Base-by-base conservation (phyloP, 2,113 vertebrate species). In the Protomyctophum bolini region DNA sequence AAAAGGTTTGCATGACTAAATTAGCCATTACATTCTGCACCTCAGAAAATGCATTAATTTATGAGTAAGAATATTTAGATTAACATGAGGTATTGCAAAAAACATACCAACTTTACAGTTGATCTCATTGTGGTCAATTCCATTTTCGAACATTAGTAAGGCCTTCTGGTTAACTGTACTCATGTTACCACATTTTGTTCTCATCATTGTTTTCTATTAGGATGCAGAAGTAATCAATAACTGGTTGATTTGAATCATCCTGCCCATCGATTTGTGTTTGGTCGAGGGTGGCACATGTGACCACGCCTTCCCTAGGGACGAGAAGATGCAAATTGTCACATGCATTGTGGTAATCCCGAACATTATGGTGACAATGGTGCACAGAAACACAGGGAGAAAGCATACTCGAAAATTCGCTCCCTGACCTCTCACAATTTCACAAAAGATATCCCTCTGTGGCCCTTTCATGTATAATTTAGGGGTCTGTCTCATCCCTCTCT, bases 391-490 rank as follows among this genome's bases (percentile, higher is more conserved):
- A 68, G 58, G 3, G 52, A 46, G 46, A 28, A 57, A 21, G 45
- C 10, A 14, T 49, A 45, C 14, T 58, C 6, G n/a, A 50, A 59
- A 55, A 21, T 69, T 63, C 45, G 47, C n/a, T 73, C 59, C 14
- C 50, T 83, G 76, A 87, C 86, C 83, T 80, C 76, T 69, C 57
- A 6, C 45, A 58, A 73, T 80, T 74, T 69, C 57, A 6, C 45
- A 58, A 73, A 76, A 64, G 62, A 60, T 69, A 75, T 71, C 63
- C 45, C 14, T 6, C 62, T 66, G 50, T 71, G 70, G 73, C 82
- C 68, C 83, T 88, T 86, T 82, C 47, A 69, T 76, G 64, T 76
- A 67, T 74, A 72, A 77, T 70, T 78, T 78, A 74, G 29, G 50
- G 65, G 55, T 64, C 60, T 28, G 28, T 69, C 46, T 57, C 49